These are phyloP conservation scores for Malacosoma neustria DNA, from an alignment of 2,888 invertebrate species.

Conservation along the genomic window DNA sequence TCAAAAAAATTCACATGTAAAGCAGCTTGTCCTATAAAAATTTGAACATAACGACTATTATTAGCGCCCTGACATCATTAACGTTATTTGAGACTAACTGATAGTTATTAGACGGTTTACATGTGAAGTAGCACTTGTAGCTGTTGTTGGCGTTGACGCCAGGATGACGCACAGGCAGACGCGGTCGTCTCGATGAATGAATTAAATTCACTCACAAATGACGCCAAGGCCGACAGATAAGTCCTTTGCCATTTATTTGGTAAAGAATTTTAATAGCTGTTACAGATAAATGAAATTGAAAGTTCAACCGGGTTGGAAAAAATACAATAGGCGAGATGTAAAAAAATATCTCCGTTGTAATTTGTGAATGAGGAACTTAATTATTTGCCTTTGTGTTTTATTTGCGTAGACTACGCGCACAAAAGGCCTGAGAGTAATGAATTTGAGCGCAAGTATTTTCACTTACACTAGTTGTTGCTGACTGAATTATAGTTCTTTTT, in stretches of 20 bases:
- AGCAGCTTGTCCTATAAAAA: too few relatives aligned
- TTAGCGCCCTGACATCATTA: constrained; percentile 21
- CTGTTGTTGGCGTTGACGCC: constrained; percentile 9
- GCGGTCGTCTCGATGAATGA: constrained; percentile 15
- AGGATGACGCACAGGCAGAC: constrained; percentile 20
- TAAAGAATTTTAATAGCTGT: neutral
- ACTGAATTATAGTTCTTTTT: too few relatives aligned
- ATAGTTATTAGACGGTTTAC: constrained; percentile 18
- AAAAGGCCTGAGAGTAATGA: too few relatives aligned
- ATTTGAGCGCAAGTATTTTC: too few relatives aligned
- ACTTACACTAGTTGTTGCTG: too few relatives aligned
- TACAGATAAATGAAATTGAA: neutral
- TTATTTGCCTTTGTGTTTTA: too few relatives aligned
- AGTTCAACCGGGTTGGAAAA: neutral
- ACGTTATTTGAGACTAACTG: constrained; percentile 22
- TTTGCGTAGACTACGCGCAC: too few relatives aligned
- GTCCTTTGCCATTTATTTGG: constrained; percentile 7
- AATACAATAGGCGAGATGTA: neutral
- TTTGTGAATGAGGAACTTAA: neutral
- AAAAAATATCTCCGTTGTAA: neutral
- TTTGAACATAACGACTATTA: constrained; percentile 6
- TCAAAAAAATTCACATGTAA: too few relatives aligned
- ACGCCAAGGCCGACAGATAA: constrained; percentile 23
- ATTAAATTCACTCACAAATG: constrained; percentile 30
- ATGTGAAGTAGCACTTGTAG: constrained; percentile 10